These are phyloP conservation scores for Umimayanthus chanpuru DNA, from an alignment of 92 coral and sea anemone species.

Conservation along the genomic window DNA sequence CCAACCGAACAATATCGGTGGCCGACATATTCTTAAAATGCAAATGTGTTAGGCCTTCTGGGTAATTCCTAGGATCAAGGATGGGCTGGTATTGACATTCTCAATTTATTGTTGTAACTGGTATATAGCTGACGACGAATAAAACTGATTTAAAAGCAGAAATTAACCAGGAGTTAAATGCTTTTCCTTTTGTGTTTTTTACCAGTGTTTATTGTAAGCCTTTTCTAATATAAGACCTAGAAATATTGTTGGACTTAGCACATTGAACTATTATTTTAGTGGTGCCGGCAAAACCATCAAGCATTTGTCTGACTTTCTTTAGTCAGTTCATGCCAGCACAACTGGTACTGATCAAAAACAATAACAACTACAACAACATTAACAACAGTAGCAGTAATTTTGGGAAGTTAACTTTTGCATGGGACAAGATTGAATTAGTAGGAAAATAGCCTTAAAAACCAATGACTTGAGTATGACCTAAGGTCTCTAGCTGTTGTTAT, in stretches of 20 bases:
- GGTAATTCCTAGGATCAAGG: neutral
- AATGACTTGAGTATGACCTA: neutral
- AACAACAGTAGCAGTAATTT: neutral
- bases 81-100: neutral
- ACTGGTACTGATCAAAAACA: neutral
- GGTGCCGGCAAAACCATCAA: no score
- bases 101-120: neutral
- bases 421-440: neutral
- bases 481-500: neutral
- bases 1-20: neutral
- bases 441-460: no score
- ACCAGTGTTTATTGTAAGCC: no score
- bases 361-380: no score
- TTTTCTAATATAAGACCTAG: neutral
- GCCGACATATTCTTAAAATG: neutral
- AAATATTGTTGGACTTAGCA: neutral
- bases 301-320: no score
- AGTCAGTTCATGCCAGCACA: neutral
- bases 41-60: neutral
- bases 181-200: no score
- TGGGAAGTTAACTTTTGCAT: no score
- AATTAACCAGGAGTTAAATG: no score
- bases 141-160: neutral
- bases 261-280: no score
- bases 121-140: neutral